These are phyloP conservation scores for Oopsacas minuta DNA, from an alignment of 37 sponge, comb jelly and placozoan species.

Conservation along the genomic window DNA sequence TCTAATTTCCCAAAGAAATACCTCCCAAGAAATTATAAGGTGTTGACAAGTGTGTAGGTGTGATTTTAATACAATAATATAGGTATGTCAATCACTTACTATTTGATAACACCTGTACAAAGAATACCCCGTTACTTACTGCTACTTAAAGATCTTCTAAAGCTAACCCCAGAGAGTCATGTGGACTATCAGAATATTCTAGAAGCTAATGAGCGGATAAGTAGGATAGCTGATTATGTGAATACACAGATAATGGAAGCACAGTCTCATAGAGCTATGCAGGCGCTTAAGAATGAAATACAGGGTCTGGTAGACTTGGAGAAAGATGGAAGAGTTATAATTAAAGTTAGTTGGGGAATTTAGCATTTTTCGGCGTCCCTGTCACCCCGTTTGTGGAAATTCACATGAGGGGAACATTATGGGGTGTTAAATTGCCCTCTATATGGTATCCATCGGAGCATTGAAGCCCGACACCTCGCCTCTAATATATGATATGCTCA, in stretches of 20 bases:
- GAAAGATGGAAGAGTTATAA: slow-evolving; percentile 6
- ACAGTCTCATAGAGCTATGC: slow-evolving; percentile 61
- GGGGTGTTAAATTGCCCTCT: too few relatives aligned
- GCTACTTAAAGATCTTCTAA: slow-evolving; percentile 60
- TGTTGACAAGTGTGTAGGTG: too few relatives aligned
- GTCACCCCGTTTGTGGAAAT: too few relatives aligned
- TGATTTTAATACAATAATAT: too few relatives aligned
- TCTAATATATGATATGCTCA: too few relatives aligned
- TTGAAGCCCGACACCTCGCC: too few relatives aligned
- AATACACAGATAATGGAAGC: slow-evolving; percentile 58
- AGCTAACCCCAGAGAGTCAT: slow-evolving; percentile 45
- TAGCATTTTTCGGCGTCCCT: too few relatives aligned
- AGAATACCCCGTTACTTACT: slow-evolving; percentile 76
- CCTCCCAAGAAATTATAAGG: too few relatives aligned
- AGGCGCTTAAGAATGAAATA: slow-evolving; percentile 48
- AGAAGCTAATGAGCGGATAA: slow-evolving; percentile 44
- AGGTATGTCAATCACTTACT: slow-evolving; percentile 55
- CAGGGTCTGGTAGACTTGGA: slow-evolving; percentile 35
- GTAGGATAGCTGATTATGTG: slow-evolving; percentile 62
- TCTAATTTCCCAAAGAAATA: too few relatives aligned
- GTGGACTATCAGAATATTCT: slow-evolving; percentile 43
- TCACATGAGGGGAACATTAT: too few relatives aligned
- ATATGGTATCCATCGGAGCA: too few relatives aligned
- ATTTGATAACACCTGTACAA: slow-evolving; percentile 84
- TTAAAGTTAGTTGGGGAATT: too few relatives aligned